Evolutionary conservation across 2,797 vertebrate species (phyloP).

Genomic region (Neostethus bicornis): DNA sequence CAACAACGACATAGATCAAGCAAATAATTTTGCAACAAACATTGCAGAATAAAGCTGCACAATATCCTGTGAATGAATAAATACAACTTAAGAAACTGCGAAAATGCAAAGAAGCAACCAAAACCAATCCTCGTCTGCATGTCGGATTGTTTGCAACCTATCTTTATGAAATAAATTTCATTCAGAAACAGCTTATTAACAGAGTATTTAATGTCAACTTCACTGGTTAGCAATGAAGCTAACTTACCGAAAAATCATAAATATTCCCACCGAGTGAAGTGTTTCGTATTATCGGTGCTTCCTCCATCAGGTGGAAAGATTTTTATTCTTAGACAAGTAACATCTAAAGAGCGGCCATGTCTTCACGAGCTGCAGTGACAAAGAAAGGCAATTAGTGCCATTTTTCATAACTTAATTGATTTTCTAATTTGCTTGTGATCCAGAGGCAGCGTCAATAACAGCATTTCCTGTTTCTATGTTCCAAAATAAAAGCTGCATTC

Average conservation of each 20-base stretch:
- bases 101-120: not conserved
- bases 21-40: conserved; percentile 18
- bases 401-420: conserved; percentile 89
- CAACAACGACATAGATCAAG: conserved; percentile 14
- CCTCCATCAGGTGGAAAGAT: conserved; percentile 23
- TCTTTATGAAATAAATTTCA: conserved; percentile 16
- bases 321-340: conserved; percentile 37
- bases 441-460: conserved; percentile 17
- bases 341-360: conserved; percentile 80
- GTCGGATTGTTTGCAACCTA: conserved; percentile 25
- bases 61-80: not conserved
- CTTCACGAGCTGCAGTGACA: conserved; percentile 76
- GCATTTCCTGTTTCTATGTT: conserved; percentile 17
- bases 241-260: conserved; percentile 73
- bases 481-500: conserved; percentile 45
- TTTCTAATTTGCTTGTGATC: conserved; percentile 71
- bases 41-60: conserved; percentile 14
- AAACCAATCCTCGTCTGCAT: not conserved
- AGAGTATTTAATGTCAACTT: conserved; percentile 61
- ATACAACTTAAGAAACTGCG: not conserved
- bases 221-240: conserved; percentile 57
- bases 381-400: conserved; percentile 87
- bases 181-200: conserved; percentile 47
- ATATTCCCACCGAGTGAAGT: conserved; percentile 54
- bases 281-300: conserved; percentile 17